Base-by-base conservation (phyloP, 1,140 invertebrate species). In the Nautilus pompilius region DNA sequence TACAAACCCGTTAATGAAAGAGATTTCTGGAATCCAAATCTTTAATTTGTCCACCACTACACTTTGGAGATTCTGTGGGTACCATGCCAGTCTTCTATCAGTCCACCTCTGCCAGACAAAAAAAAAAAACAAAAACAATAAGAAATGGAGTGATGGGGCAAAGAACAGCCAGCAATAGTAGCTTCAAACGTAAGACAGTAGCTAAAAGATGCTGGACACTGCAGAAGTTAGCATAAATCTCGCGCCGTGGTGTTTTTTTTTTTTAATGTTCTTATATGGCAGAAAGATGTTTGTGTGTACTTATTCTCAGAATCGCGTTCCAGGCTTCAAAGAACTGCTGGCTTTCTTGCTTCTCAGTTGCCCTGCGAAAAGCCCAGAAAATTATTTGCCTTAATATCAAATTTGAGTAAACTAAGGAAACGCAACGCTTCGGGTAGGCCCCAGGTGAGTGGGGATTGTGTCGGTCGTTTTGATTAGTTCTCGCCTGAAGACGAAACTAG, bases 41-140 rank as follows among this genome's bases (percentile, higher is more conserved):
- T 17, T n/a, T 13, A n/a, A 45, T 17, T 62, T 34, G n/a, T 63
- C 55, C 5, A 46, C 64, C 3, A 57, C 58, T 32, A 69, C 65
- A 26, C 62, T 57, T 15, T 26, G 32, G 10, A 69, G 60, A n/a
- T 61, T 58, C 17, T 69, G 29, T 17, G 64, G 58, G 32, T 60
- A 62, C 68, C 68, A 69, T 17, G 58, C 54, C 30, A 69, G 51
- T n/a, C 68, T 58, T n/a, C 41, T 63, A 48, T 69, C 68, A 13
- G 30, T 22, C 61, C 61, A 66, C 13, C 26, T 41, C 66, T 68
- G 48, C 20, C 45, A 30, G 57, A 29, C 30, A 48, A 56, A 34
- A 28, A 20, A 59, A 6, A 15, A 22, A 10, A 8, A 24, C 48
- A 15, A 51, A 10, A 8, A 15, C 48, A 15, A 15, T 24, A 22